These are phyloP conservation scores for Drosophila subquinaria DNA, from an alignment of 2,888 invertebrate genomes.

Conservation along the genomic window DNA sequence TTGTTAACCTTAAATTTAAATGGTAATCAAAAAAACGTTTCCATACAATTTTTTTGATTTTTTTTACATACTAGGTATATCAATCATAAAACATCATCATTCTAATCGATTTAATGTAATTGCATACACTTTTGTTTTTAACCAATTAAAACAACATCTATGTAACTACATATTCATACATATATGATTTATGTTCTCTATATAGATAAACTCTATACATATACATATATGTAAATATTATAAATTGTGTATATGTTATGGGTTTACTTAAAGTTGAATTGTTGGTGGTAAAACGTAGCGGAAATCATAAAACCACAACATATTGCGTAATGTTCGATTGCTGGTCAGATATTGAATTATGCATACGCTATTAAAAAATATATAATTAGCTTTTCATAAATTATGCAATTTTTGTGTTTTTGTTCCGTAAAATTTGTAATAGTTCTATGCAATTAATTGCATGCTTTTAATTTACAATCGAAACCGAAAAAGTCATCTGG, in stretches of 20 bases:
- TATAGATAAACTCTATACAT: conserved; percentile 32
- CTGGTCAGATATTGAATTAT: conserved; percentile 35
- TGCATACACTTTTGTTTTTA: conserved; percentile 47
- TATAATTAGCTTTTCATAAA: conserved; percentile 15
- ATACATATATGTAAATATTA: conserved; percentile 7
- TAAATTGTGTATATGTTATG: conserved; percentile 13
- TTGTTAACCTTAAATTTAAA: conserved; percentile 58
- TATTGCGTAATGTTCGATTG: conserved; percentile 27
- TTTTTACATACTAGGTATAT: conserved; percentile 50
- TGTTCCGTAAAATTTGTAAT: conserved; percentile 24
- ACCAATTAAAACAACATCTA: conserved; percentile 51
- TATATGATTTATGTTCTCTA: conserved; percentile 36
- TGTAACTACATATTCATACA: conserved; percentile 42
- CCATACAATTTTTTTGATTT: conserved; percentile 40
- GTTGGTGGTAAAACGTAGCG: conserved; percentile 49
- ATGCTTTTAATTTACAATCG: conserved; percentile 66
- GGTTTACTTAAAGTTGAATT: conserved; percentile 39
- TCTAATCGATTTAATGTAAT: conserved; percentile 27
- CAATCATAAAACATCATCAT: conserved; percentile 65
- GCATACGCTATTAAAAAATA: conserved; percentile 13
- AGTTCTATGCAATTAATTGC: conserved; percentile 20
- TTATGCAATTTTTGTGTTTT: conserved; percentile 9
- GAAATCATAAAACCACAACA: conserved; percentile 21
- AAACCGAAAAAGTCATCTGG: conserved; percentile 62
- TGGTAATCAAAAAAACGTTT: conserved; percentile 66